These are phyloP conservation scores for Apamea crenata DNA, from an alignment of 2,888 invertebrate species.

Conservation along the genomic window DNA sequence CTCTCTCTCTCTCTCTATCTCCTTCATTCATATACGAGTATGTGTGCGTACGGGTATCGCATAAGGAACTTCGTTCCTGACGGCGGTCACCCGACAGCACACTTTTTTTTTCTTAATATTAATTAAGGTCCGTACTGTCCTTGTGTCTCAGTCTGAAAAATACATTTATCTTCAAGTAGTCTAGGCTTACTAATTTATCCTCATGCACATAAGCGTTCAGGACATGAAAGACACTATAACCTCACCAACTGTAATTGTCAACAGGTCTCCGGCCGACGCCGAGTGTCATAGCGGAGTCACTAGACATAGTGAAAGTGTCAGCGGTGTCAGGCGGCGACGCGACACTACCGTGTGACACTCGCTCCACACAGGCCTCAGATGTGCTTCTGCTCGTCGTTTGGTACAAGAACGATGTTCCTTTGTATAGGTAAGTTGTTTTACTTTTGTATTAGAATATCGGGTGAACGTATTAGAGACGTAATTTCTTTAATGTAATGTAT, in stretches of 20 bases:
- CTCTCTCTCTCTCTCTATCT: no score
- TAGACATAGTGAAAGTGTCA: conserved; percentile 91
- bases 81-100: no score
- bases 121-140: no score
- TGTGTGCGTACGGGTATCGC: no score
- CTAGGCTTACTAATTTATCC: neutral
- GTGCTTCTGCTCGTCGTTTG: conserved; percentile 96
- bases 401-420: conserved; percentile 97
- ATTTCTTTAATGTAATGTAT: no score
- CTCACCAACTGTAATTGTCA: conserved; percentile 61
- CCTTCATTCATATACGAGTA: no score
- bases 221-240: conserved; percentile 15
- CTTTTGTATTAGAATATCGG: neutral
- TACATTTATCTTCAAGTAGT: no score
- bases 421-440: conserved; percentile 93
- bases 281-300: conserved; percentile 85
- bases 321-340: conserved; percentile 95
- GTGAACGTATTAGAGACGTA: neutral
- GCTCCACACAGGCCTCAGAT: conserved; percentile 94
- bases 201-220: no score
- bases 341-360: conserved; percentile 96
- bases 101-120: no score
- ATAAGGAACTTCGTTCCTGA: no score
- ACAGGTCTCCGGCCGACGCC: conserved; percentile 82
- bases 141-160: no score